These are phyloP conservation scores for Zonitis immaculata DNA, from an alignment of 2,888 invertebrate genomes.

Conservation along the genomic window DNA sequence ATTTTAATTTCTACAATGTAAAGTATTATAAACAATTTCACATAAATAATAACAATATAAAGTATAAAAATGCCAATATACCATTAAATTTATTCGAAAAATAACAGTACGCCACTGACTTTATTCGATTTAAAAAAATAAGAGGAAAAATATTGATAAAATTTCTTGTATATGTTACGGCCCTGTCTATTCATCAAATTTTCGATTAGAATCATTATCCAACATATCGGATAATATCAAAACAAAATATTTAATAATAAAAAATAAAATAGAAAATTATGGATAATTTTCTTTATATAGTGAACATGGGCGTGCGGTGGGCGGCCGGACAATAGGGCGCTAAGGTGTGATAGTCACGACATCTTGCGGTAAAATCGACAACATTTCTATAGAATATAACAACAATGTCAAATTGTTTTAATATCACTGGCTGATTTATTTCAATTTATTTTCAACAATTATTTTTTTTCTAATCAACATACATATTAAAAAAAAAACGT, in stretches of 20 bases:
- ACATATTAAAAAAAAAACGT: background rate
- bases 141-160: too few relatives aligned
- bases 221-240: too few relatives aligned
- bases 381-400: constrained; percentile 10
- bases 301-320: constrained; percentile 28
- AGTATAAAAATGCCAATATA: constrained; percentile 20
- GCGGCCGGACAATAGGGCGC: constrained; percentile 29
- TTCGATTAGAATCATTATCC: too few relatives aligned
- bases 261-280: background rate
- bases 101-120: constrained; percentile 18
- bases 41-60: constrained; percentile 20
- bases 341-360: constrained; percentile 31
- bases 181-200: too few relatives aligned
- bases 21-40: constrained; percentile 17
- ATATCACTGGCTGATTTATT: constrained; percentile 19
- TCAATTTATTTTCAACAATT: background rate
- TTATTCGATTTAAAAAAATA: too few relatives aligned
- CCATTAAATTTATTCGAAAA: constrained; percentile 27
- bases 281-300: background rate
- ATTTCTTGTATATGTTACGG: too few relatives aligned
- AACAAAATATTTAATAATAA: too few relatives aligned
- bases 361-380: constrained; percentile 25
- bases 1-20: constrained; percentile 18
- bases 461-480: background rate
- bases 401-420: constrained; percentile 24